Evolutionary conservation across 1,140 invertebrate genomes (phyloP), one percentile per base, ranked within the genome.

Genomic region (Micrasema longulum): DNA sequence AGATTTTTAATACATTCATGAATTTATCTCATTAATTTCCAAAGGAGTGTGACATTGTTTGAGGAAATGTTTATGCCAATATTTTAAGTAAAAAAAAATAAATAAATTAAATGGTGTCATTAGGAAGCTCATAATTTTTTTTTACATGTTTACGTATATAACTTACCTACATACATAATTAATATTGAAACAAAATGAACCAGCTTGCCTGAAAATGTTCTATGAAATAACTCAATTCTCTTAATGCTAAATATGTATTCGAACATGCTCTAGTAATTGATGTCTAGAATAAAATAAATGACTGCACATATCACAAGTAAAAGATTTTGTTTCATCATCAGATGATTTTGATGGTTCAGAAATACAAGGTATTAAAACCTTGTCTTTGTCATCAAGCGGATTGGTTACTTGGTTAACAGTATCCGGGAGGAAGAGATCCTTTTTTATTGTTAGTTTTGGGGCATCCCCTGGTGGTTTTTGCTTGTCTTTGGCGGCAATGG

Each of bases 401-500:
- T 6, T 14, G 45, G 10, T 48, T 16, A 45, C 0, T 48, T 1
- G 14, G n/a, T 53, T 43, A 48, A 18, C 41, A 22, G 67, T 69
- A n/a, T 11, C 14, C 9, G 26, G 20, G 6, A 20, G 11, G 31
- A 31, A 67, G 11, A 60, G 14, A 50, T 69, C 67, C 47, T 47
- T 69, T 47, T 69, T 69, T 23, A 69, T 23, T 5, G 36, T 36
- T 18, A 69, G 55, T 47, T 69, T 69, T 26, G 50, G 35, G 16
- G 31, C 10, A 26, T 16, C 20, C 10, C 16, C 7, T 20, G 26
- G 10, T 36, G 38, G 52, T 2, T 69, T 69, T 43, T 45, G 38
- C 31, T 85, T 86, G 3, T 84, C 84, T 38, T 83, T 79, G 0
- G 83, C 81, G 23, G 84, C 83, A 78, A 86, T 81, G 36, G 82